Evolutionary conservation across 2,113 vertebrate genomes (phyloP).

Genomic region (Lepus americanus): DNA sequence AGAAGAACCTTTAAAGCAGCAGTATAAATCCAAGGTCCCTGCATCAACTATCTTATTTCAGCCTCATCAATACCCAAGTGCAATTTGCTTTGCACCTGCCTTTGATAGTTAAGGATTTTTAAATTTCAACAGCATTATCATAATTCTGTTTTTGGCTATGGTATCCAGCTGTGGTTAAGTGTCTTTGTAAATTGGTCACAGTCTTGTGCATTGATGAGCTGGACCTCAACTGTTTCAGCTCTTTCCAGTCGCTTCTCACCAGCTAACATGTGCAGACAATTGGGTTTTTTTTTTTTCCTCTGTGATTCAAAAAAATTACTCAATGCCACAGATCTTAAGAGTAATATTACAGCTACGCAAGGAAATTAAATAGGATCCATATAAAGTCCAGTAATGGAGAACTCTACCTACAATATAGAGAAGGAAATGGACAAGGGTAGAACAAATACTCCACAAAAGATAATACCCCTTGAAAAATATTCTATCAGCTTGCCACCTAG

Average conservation of each 20-base stretch:
- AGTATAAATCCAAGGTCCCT: background rate
- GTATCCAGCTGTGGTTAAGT: background rate
- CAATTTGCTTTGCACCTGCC: background rate
- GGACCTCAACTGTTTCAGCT: background rate
- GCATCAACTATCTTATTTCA: background rate
- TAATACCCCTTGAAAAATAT: constrained; percentile 14
- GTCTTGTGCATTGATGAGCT: background rate
- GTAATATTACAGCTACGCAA: background rate
- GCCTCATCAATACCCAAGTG: background rate
- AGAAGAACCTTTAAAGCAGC: constrained; percentile 25
- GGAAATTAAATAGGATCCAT: constrained; percentile 31
- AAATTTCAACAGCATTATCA: constrained; percentile 2
- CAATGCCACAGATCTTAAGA: background rate
- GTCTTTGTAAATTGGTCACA: constrained; percentile 18
- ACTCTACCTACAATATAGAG: background rate
- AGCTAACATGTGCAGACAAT: background rate
- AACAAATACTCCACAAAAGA: background rate
- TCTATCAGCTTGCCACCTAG: background rate
- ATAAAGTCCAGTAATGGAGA: background rate
- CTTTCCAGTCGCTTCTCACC: background rate
- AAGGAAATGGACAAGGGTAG: background rate
- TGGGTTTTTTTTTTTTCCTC: background rate
- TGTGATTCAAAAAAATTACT: background rate
- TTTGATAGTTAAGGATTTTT: background rate
- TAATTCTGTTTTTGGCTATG: constrained; percentile 6